Conservation (phyloP, 2,797 vertebrate species). For the Buphagus erythrorhynchus region DNA sequence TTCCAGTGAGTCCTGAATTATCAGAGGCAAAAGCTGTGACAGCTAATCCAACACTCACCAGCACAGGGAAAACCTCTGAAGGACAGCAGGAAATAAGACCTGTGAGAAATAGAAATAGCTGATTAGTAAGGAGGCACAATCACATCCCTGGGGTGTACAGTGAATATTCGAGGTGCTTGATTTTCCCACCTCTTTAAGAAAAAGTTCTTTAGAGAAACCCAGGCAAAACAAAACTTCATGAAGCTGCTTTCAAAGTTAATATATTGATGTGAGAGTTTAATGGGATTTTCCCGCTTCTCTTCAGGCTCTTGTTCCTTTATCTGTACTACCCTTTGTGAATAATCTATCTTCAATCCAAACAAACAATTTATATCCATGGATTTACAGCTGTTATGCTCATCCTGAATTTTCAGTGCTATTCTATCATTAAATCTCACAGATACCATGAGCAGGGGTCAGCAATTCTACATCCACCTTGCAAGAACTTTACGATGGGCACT, state of each 20-base stretch:
- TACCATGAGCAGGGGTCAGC: not conserved
- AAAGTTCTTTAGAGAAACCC: not conserved
- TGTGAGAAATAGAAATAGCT: not conserved
- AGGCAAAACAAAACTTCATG: not conserved
- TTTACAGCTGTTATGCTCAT: not conserved
- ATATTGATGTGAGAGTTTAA: not conserved
- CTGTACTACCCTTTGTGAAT: not conserved
- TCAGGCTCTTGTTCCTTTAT: not conserved
- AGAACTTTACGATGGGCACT: not conserved
- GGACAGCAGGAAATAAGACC: not conserved
- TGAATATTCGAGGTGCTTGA: not conserved
- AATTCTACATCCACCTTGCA: not conserved
- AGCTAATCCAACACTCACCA: not conserved
- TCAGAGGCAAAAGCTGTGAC: not conserved
- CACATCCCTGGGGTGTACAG: not conserved
- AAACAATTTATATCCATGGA: not conserved
- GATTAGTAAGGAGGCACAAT: not conserved
- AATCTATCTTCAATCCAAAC: not conserved
- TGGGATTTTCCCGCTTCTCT: not conserved
- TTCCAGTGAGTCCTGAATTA: not conserved
- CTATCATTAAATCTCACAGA: not conserved
- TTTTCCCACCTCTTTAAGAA: not conserved
- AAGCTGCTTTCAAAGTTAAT: not conserved
- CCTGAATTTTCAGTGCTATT: not conserved
- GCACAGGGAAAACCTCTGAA: not conserved